Conservation (phyloP, 2,113 vertebrate genomes). For the Varanus komodoensis region DNA sequence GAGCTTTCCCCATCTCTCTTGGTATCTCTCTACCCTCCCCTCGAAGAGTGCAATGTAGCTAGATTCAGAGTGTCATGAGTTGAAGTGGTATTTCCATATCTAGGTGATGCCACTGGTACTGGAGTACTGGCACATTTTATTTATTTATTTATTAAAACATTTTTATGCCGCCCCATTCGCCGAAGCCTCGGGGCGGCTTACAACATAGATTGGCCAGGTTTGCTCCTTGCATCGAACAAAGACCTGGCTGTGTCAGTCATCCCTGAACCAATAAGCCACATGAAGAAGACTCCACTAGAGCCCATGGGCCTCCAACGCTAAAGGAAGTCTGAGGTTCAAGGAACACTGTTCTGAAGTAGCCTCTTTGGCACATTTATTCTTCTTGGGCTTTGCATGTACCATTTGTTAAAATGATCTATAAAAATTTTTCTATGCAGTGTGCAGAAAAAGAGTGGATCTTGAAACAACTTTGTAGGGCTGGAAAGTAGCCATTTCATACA, state of each 20-base stretch:
- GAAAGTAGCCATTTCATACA: neutral
- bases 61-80: neutral
- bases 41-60: too few species aligned
- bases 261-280: neutral
- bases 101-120: neutral
- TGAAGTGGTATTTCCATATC: neutral
- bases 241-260: neutral
- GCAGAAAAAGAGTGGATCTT: neutral
- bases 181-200: too few species aligned
- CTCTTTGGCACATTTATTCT: neutral
- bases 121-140: neutral
- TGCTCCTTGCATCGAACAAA: neutral
- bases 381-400: neutral
- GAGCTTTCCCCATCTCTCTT: too few species aligned
- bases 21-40: too few species aligned
- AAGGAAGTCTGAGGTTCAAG: neutral
- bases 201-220: neutral
- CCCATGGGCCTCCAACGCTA: neutral
- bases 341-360: neutral
- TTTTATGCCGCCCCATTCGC: too few species aligned
- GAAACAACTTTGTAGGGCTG: neutral
- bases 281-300: neutral
- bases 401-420: neutral
- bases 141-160: too few species aligned
- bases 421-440: neutral